Conservation (phyloP, 2,888 invertebrate species). For the Tetramorium bicarinatum region DNA sequence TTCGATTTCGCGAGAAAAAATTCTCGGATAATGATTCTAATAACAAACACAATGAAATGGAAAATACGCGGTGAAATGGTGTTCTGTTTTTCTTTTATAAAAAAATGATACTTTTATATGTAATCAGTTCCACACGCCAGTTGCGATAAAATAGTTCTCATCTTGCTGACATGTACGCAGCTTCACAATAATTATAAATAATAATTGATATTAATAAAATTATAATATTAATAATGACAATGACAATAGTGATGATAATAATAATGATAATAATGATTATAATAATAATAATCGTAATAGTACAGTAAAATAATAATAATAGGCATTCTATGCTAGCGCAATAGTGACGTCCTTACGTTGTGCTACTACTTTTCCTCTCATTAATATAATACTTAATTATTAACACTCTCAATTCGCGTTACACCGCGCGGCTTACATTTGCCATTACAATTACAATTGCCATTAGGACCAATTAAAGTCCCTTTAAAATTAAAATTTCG, state of each 20-base stretch:
- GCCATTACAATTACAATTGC: conserved; percentile 17
- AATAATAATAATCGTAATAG: conserved; percentile 16
- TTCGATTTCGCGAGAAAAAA: conserved; percentile 26
- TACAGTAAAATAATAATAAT: conserved; percentile 44
- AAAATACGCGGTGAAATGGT: conserved; percentile 43
- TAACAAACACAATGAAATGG: conserved; percentile 24
- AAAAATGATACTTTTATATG: conserved; percentile 57
- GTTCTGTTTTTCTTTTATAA: conserved; percentile 57
- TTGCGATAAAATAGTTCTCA: conserved; percentile 56
- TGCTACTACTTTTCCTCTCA: conserved; percentile 59
- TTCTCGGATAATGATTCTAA: conserved; percentile 14
- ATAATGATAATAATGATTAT: conserved; percentile 31
- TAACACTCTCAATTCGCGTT: conserved; percentile 53
- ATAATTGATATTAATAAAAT: conserved; percentile 63
- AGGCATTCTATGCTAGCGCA: conserved; percentile 28
- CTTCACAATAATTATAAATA: conserved; percentile 67
- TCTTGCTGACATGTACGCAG: conserved; percentile 58
- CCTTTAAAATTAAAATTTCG: conserved; percentile 10
- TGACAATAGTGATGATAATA: conserved; percentile 34
- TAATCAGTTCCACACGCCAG: conserved; percentile 75
- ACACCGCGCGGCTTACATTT: conserved; percentile 62
- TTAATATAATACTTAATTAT: conserved; percentile 71
- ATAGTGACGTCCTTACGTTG: conserved; percentile 69
- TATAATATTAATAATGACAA: conserved; percentile 36
- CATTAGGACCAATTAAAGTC: background rate